Evolutionary conservation across 2,113 vertebrate species (phyloP).

Genomic region (Hassar affinis): DNA sequence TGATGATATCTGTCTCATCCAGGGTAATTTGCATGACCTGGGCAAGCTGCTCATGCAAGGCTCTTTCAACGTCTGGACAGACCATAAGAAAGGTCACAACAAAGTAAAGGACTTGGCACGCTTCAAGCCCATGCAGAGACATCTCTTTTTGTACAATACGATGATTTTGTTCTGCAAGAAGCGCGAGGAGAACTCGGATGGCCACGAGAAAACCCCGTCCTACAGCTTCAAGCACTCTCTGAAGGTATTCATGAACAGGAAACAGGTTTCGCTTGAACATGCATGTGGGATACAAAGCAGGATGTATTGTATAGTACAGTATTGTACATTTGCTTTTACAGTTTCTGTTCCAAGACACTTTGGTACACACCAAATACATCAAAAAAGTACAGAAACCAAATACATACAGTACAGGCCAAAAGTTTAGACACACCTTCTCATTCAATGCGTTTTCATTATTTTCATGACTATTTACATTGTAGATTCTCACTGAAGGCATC

Average conservation of each 20-base stretch:
- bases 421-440: too few relatives aligned
- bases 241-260: conserved; percentile 74
- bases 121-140: conserved; percentile 95
- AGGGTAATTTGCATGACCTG: conserved; percentile 85
- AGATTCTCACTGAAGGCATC: too few relatives aligned
- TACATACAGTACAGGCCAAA: neutral
- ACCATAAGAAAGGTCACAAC: conserved; percentile 89
- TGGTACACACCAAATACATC: neutral
- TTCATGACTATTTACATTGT: too few relatives aligned
- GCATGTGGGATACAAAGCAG: neutral
- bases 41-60: conserved; percentile 89
- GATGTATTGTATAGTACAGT: too few relatives aligned
- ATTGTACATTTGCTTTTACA: neutral
- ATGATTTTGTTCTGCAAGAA: conserved; percentile 93
- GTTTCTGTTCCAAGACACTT: neutral
- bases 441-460: too few relatives aligned
- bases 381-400: neutral
- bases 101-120: conserved; percentile 94
- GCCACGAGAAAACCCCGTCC: conserved; percentile 84
- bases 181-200: conserved; percentile 82
- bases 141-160: conserved; percentile 89
- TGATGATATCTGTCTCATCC: conserved; percentile 23
- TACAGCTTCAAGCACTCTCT: conserved; percentile 93
- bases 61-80: conserved; percentile 90
- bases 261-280: neutral